Percentiles rank a stretch among this genome's conserved stretches.
Conservation (phyloP, 2,113 vertebrate genomes). For the Lamprologus ornatipinnis region DNA sequence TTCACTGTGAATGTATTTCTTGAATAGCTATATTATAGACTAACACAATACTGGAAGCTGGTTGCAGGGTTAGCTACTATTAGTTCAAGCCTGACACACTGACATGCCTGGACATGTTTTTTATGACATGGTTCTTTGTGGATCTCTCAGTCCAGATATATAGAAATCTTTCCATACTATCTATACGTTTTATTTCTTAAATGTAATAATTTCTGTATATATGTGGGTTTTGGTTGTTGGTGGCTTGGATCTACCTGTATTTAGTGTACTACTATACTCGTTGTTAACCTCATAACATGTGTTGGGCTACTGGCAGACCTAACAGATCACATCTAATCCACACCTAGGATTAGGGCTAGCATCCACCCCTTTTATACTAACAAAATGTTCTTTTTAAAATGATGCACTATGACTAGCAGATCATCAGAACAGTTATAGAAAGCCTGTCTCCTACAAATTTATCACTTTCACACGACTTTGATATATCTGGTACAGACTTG, state of each 20-base stretch:
- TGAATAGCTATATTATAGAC: not conserved
- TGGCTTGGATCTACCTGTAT: not conserved
- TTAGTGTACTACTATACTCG: not conserved
- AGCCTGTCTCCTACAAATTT: not conserved
- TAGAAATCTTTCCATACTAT: not conserved
- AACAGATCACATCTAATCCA: not conserved
- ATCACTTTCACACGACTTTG: not conserved
- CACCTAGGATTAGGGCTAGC: not conserved
- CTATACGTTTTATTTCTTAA: not conserved
- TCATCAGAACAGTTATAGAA: not conserved
- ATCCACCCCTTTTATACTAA: not conserved
- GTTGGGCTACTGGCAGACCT: not conserved
- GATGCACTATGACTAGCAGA: not conserved
- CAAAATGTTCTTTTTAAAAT: not conserved
- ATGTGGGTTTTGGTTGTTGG: not conserved
- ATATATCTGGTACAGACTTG: not conserved
- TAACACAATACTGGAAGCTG: not conserved
- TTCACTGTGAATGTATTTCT: not conserved
- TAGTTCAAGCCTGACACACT: not conserved
- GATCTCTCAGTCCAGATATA: not conserved
- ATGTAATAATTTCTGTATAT: not conserved
- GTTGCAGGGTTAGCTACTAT: not conserved
- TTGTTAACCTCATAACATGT: not conserved
- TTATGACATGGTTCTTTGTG: not conserved
- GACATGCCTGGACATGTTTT: not conserved